A percentile compares a stretch with the other conserved stretches of the same genome.
phyloP scores from a whole-genome alignment of 2,888 invertebrate species.

The Norana najaformis region DNA sequence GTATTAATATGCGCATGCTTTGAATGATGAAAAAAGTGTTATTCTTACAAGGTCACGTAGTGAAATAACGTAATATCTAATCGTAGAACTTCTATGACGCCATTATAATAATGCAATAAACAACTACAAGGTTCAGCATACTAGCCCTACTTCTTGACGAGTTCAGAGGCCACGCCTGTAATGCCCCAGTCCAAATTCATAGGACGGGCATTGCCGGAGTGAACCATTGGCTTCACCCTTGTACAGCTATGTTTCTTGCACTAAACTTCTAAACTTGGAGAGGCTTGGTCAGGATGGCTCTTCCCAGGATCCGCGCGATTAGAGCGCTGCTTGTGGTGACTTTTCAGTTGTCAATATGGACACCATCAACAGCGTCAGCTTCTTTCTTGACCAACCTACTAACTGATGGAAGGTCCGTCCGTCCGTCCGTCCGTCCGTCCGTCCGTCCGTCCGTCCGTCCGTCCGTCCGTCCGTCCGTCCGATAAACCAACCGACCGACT shows the following conservation, averaged over 20 bases:
- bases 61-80: neutral
- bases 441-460: too few relatives aligned
- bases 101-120: neutral
- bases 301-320: neutral
- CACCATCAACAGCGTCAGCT: neutral
- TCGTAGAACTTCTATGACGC: neutral
- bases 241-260: neutral
- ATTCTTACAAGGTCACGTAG: neutral
- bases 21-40: neutral
- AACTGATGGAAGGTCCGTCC: neutral
- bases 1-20: neutral
- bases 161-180: neutral
- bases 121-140: too few relatives aligned
- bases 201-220: neutral
- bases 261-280: neutral
- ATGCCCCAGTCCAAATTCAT: neutral
- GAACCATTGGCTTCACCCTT: neutral
- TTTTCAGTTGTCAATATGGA: neutral
- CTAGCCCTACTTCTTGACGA: too few relatives aligned
- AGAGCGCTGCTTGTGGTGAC: neutral
- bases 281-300: neutral
- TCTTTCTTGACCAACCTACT: neutral
- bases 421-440: neutral
- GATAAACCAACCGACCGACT: neutral
- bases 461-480: neutral